Percentiles rank a stretch among this genome's conserved stretches.
Evolutionary conservation across 37 sponge, comb jelly and placozoan species (phyloP).

Genomic region (Petrosia ficiformis): DNA sequence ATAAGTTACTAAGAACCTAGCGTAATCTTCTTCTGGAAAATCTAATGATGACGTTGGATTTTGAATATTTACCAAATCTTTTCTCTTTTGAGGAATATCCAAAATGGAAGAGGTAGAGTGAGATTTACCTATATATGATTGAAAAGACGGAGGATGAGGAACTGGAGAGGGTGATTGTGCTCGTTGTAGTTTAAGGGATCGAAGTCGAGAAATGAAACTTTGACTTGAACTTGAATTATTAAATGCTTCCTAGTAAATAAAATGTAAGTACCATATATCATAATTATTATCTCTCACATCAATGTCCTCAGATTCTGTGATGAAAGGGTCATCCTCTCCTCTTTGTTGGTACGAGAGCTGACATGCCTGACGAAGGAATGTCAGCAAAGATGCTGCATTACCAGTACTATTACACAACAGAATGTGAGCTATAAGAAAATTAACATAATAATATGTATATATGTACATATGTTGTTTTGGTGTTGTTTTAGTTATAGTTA

Average conservation of each 20-base stretch:
- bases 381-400: conserved; percentile 38
- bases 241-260: too few species aligned
- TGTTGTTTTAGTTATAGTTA: too few species aligned
- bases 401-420: conserved; percentile 52
- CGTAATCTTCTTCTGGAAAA: conserved; percentile 53
- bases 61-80: neutral
- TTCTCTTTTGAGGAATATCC: neutral
- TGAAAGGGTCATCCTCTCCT: conserved; percentile 49
- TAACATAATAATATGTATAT: too few species aligned
- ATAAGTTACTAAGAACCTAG: conserved; percentile 40
- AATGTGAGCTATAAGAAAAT: conserved; percentile 7
- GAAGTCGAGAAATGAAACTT: too few species aligned
- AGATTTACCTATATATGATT: neutral
- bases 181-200: neutral
- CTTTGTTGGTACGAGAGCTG: conserved; percentile 38
- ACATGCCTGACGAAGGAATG: conserved; percentile 43
- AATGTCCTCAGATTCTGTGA: conserved; percentile 34
- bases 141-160: neutral
- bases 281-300: neutral
- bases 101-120: neutral
- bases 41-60: neutral
- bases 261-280: neutral
- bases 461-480: too few species aligned
- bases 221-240: too few species aligned
- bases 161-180: neutral